Evolutionary conservation across 2,888 invertebrate genomes (phyloP).

Genomic region (Endomychus coccineus): DNA sequence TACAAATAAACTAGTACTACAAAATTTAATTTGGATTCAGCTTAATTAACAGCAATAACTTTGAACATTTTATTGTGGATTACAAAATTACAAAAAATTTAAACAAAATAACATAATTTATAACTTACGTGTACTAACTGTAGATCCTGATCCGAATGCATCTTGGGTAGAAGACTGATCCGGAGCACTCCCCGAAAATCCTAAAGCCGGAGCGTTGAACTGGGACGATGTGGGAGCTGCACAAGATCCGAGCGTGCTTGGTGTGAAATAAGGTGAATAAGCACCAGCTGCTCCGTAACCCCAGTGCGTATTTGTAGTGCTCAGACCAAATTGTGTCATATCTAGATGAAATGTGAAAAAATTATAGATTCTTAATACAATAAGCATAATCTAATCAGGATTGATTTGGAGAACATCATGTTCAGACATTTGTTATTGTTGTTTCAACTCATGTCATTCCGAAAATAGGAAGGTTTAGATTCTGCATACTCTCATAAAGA

Average conservation of each 20-base stretch:
- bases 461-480: too few species aligned
- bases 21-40: too few species aligned
- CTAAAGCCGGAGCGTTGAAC: slow-evolving; percentile 68
- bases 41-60: too few species aligned
- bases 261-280: slow-evolving; percentile 75
- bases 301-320: slow-evolving; percentile 82
- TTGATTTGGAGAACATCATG: too few species aligned
- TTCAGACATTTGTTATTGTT: too few species aligned
- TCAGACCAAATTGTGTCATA: slow-evolving; percentile 79
- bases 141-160: slow-evolving; percentile 41
- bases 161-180: slow-evolving; percentile 52
- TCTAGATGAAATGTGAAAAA: slow-evolving; percentile 46
- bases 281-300: slow-evolving; percentile 80
- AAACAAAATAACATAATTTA: neutral
- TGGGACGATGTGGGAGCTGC: slow-evolving; percentile 63
- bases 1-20: too few species aligned
- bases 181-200: slow-evolving; percentile 62
- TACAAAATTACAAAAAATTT: neutral
- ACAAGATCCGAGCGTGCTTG: slow-evolving; percentile 63
- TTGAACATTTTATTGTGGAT: too few species aligned
- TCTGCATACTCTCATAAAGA: too few species aligned
- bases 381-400: too few species aligned
- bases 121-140: slow-evolving; percentile 40
- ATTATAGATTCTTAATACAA: too few species aligned
- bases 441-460: too few species aligned